Evolutionary conservation across 2,888 invertebrate genomes (phyloP), one percentile per base, ranked within the genome.

Genomic region (Caenorhabditis sinica): DNA sequence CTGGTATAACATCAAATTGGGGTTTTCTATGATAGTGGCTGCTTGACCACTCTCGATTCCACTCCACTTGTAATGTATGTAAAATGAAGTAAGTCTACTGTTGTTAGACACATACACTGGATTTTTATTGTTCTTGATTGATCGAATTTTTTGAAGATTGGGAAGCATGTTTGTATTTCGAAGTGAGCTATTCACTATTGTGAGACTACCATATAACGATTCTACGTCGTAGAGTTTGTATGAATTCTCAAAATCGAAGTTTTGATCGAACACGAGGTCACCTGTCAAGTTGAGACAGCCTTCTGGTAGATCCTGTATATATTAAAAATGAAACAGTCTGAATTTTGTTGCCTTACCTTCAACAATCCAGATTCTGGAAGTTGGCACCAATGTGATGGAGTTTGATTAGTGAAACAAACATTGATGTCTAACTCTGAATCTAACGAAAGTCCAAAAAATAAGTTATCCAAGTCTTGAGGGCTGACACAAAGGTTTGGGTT

Each of bases 401-500:
- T 53, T 23, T 45, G 23, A 4, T 75, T 36, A 5, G 66, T 45
- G 15, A 75, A 66, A 23, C 75, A 75, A 25, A 75, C 13, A 20
- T 66, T 66, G 5, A 66, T 58, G 45, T 75, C 58, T 1, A 75
- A 13, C 30, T 58, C 13, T 0, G 75, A 43, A 45, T 45, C 58
- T 6, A 45, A 4, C 6, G 33, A 58, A 0, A 30, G 15, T 15
- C 58, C 58, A 25, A 20, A 20, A 13, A 53, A 66, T 0, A 75
- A 28, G 8, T 28, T 20, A 0, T 58, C 25, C 15, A 75, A 20
- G 13, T 75, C 66, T 33, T 66, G 58, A n/a, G 66, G 15, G 0
- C 58, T 53, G 13, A 75, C 33, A n/a, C 75, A 75, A 17, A 75
- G 53, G 5, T 66, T 66, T 5, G 75, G 75, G n/a, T 75, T 75